Percentiles rank a stretch among this genome's conserved stretches.
These are phyloP conservation scores for Pterobdella sp. DNA, from an alignment of 2,888 invertebrate genomes.

Conservation along the genomic window DNA sequence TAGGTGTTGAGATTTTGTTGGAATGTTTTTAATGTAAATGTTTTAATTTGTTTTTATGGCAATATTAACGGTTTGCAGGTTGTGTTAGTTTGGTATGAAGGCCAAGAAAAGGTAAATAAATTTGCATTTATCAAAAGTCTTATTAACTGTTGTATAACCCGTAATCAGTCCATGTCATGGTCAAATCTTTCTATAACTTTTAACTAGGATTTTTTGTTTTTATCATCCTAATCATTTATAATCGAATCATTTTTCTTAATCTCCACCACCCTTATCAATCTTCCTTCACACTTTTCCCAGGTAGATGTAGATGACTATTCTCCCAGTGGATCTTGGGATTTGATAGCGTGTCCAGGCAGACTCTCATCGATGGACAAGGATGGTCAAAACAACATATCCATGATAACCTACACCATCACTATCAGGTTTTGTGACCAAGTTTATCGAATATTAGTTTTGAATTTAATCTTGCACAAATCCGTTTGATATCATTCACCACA, in stretches of 20 bases:
- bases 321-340: slow-evolving; percentile 51
- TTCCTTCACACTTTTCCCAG: slow-evolving; percentile 4
- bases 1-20: not conserved
- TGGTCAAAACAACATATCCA: slow-evolving; percentile 38
- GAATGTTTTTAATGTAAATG: not conserved
- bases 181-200: not conserved
- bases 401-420: slow-evolving; percentile 77
- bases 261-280: not conserved
- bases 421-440: slow-evolving; percentile 61
- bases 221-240: not conserved
- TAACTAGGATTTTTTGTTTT: not conserved
- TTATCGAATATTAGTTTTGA: not conserved
- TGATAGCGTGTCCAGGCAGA: slow-evolving; percentile 47
- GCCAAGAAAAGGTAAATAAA: slow-evolving; percentile 30
- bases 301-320: slow-evolving; percentile 50
- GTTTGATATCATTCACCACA: not conserved
- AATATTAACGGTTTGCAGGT: slow-evolving; percentile 22
- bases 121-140: too few relatives aligned
- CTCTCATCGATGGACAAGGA: slow-evolving; percentile 41
- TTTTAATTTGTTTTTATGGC: not conserved
- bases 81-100: slow-evolving; percentile 35
- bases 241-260: not conserved
- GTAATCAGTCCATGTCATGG: too few relatives aligned
- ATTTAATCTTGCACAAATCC: not conserved
- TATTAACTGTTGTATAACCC: too few relatives aligned